Base-by-base conservation (phyloP, 1,140 invertebrate genomes). In the Latrodectus geometricus region DNA sequence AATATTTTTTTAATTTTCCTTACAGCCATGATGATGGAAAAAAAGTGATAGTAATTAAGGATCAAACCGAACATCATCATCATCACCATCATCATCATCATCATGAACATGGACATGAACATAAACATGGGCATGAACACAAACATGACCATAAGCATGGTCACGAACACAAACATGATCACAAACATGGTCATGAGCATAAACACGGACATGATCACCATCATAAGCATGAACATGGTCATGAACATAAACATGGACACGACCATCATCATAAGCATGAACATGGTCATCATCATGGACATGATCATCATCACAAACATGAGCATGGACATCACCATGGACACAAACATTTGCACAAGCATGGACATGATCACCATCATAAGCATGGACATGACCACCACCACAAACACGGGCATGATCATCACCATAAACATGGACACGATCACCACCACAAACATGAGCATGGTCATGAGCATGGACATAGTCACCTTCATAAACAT, bases 21-120 rank as follows among this genome's bases (percentile, higher is more conserved):
- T 61, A 56, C 50, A 72, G 35, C 56, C 70, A 75, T 54, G 52
- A 48, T 56, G 79, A 74, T 15, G 81, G 74, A 17, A 83, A 83
- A 23, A 83, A 83, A 48, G 72, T 83, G 11, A 74, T 83, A n/a
- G 81, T 83, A 7, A 66, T 83, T 15, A 83, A 83, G 20, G 81
- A 73, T n/a, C 52, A 83, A 65, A 73, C 50, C 15, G 81, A 83
- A 35, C 81, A 83, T 65, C 81, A 83, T 54, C 81, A 83, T 50
- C 81, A 83, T 9, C 81, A 83, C 20, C 81, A 83, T 17, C 82
- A 85, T 15, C 73, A 85, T 12, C 82, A 85, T 77, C n/a, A 77
- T n/a, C 82, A 85, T 35, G 50, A 69, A 56, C 82, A 85, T 56
- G 52, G 52, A 4, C 83, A 86, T 61, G n/a, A 72, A 0, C 83